Evolutionary conservation across 2,888 invertebrate genomes (phyloP), one percentile per base, ranked within the genome.

Genomic region (Coecobrya sp.): DNA sequence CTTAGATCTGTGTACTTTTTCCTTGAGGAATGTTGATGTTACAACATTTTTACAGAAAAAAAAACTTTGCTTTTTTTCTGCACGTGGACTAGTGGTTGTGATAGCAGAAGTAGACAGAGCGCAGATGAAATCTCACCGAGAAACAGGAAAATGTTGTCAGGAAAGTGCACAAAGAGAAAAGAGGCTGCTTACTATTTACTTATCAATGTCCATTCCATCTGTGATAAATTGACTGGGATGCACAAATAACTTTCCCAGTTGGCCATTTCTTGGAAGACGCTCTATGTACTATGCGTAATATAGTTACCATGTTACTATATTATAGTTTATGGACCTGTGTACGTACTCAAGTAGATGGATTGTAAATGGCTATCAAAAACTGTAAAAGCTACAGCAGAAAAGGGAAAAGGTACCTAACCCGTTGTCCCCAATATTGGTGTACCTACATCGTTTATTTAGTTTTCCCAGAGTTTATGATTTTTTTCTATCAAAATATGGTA

Each of bases 211-310:
- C 59, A 19, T 52, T 73, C 76, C 86, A 73, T 42, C 86, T 59
- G 59, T 86, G 86, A 86, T 86, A 86, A 86, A 86, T 86, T 86
- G 86, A 76, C 36, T 55, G 55, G 76, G 85, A 86, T 55, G 42
- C 7, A 22, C 25, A 13, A 55, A 81, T 19, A 55, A 1, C 10
- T 13, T 22, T 79, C 49, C 79, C 79, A 79, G 49, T 25, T 49
- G 49, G 52, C 52, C 79, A 27, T 52, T 73, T 42, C 73, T 42
- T 42, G 7, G 27, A 16, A 68, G 22, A 68, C 7, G 36, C 36
- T 36, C 36, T 36, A 36, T 36, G 36, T 36, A 36, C 2, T 36
- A 36, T 36, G 36, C 36, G 36, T 36, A 36, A 7, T 36, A 7
- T 36, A 36, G 36, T 36, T n/a, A n/a, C n/a, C n/a, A n/a, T n/a